Evolutionary conservation across 2,113 vertebrate genomes (phyloP).

Genomic region (Aegypius monachus): DNA sequence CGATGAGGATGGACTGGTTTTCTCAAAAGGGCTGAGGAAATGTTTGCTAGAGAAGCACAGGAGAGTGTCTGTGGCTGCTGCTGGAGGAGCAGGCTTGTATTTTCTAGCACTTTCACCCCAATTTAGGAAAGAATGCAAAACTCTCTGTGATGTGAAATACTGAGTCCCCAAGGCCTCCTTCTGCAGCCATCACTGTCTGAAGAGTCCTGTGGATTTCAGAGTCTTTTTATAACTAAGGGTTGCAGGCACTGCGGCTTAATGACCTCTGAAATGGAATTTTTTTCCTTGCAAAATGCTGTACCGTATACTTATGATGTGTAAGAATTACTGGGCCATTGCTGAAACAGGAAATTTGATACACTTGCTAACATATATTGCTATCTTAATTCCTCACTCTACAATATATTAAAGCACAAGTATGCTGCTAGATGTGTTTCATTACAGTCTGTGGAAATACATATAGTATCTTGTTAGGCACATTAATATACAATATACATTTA

Average conservation of each 20-base stretch:
- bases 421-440: not conserved
- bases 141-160: not conserved
- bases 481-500: not conserved
- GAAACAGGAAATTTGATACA: not conserved
- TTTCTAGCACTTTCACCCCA: not conserved
- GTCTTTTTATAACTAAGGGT: not conserved
- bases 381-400: not conserved
- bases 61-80: not conserved
- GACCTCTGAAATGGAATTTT: slow-evolving; percentile 7
- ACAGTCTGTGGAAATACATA: not conserved
- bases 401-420: not conserved
- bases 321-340: not conserved
- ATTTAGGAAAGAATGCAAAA: slow-evolving; percentile 7
- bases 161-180: not conserved
- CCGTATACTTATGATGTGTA: not conserved
- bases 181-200: not conserved
- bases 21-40: not conserved
- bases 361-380: not conserved
- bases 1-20: not conserved
- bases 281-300: not conserved
- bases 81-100: not conserved
- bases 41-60: not conserved
- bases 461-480: not conserved
- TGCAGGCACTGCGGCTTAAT: not conserved
- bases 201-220: not conserved